Percentiles rank a stretch among this genome's conserved stretches.
These are phyloP conservation scores for Melinaea marsaeus DNA, from an alignment of 2,888 invertebrate genomes.

Conservation along the genomic window DNA sequence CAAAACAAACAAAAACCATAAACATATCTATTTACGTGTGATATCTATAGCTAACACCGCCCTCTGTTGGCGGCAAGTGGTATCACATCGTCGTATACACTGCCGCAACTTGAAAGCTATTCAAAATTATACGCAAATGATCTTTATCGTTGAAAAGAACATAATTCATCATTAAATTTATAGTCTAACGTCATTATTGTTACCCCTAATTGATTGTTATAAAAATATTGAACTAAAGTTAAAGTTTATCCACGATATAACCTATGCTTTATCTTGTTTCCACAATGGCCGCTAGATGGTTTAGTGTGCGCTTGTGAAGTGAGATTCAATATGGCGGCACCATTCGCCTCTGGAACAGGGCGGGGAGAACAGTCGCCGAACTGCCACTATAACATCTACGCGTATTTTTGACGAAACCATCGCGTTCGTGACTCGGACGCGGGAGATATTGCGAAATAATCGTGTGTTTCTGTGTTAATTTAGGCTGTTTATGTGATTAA, in stretches of 20 bases:
- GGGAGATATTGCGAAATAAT: slow-evolving; percentile 71
- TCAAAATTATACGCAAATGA: too few relatives aligned
- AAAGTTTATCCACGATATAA: slow-evolving; percentile 3
- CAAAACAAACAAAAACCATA: slow-evolving; percentile 25
- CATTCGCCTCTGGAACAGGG: slow-evolving; percentile 76
- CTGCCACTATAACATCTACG: slow-evolving; percentile 72
- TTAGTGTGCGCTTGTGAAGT: slow-evolving; percentile 48
- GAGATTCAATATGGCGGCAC: slow-evolving; percentile 74
- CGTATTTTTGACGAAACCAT: slow-evolving; percentile 72
- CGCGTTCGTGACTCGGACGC: slow-evolving; percentile 73
- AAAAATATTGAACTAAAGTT: background rate
- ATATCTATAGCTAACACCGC: slow-evolving; percentile 21
- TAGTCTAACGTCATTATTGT: background rate
- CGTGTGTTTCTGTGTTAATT: slow-evolving; percentile 69
- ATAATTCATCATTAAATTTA: background rate
- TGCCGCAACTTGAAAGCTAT: too few relatives aligned
- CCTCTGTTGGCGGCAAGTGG: slow-evolving; percentile 24
- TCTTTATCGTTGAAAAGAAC: too few relatives aligned
- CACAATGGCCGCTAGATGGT: slow-evolving; percentile 58
- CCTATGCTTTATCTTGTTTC: slow-evolving; percentile 41
- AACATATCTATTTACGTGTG: slow-evolving; percentile 22
- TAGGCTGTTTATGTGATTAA: slow-evolving; percentile 68
- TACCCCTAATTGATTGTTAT: background rate
- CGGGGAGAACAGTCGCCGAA: slow-evolving; percentile 75
- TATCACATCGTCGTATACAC: slow-evolving; percentile 14